Percentiles rank a stretch among this genome's conserved stretches.
Conservation (phyloP, 2,888 invertebrate genomes). For the Athrips mouffetella region DNA sequence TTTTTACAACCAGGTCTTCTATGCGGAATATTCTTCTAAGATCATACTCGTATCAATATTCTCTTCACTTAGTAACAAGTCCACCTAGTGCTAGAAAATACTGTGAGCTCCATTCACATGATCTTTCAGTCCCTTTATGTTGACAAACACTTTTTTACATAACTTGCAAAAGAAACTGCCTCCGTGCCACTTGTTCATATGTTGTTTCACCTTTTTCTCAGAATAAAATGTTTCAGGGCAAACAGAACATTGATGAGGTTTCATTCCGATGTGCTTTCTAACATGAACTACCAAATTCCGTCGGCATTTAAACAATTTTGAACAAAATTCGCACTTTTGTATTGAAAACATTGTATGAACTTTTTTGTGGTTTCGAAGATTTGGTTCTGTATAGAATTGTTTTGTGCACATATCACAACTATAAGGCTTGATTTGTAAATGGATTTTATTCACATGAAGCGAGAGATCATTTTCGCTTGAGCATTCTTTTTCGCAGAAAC, state of each 20-base stretch:
- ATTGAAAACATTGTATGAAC: conserved; percentile 47
- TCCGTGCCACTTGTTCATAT: conserved; percentile 56
- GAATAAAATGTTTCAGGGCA: conserved; percentile 55
- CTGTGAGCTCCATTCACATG: conserved; percentile 51
- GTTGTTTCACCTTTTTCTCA: conserved; percentile 39
- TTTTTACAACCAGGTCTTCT: too few relatives aligned
- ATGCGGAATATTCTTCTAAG: too few relatives aligned
- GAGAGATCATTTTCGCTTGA: conserved; percentile 55
- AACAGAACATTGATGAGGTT: conserved; percentile 53
- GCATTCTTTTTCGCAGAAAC: conserved; percentile 64
- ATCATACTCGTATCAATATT: too few relatives aligned
- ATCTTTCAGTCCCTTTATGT: conserved; percentile 45
- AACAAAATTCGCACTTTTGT: conserved; percentile 59
- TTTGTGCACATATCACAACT: conserved; percentile 66
- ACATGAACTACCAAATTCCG: conserved; percentile 59
- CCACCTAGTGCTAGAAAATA: conserved; percentile 34
- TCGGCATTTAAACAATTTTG: conserved; percentile 50
- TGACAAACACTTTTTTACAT: conserved; percentile 50
- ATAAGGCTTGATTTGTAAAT: conserved; percentile 67
- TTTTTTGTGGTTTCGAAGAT: conserved; percentile 55
- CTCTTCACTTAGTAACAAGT: neutral
- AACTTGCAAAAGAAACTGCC: conserved; percentile 54
- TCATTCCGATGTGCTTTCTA: conserved; percentile 59
- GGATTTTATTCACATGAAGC: conserved; percentile 62
- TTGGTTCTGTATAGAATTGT: conserved; percentile 58